phyloP scores from a whole-genome alignment of 2,113 vertebrate genomes.

The Phylloscopus trochilus region DNA sequence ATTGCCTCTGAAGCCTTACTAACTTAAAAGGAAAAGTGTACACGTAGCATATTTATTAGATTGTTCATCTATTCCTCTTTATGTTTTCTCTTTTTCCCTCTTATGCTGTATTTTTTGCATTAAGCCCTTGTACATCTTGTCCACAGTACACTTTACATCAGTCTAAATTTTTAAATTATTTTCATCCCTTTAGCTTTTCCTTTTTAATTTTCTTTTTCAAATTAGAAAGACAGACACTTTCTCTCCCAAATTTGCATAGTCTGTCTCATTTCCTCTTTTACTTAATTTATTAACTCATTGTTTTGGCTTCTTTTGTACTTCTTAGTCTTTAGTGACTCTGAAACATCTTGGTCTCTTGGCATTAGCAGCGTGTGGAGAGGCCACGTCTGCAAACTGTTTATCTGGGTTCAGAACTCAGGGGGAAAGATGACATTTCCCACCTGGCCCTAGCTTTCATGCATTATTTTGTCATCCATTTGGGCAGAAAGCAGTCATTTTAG shows the following conservation, averaged over 20 bases:
- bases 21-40: not conserved
- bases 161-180: not conserved
- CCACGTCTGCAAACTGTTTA: not conserved
- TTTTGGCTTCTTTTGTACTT: not conserved
- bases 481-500: not conserved
- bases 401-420: not conserved
- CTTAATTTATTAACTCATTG: not conserved
- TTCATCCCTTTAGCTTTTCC: not conserved
- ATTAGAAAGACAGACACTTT: not conserved
- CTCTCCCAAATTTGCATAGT: not conserved
- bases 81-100: rapidly evolving
- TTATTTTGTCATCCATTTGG: not conserved
- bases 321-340: not conserved
- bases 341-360: not conserved
- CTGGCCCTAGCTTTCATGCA: not conserved
- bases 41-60: not conserved
- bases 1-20: not conserved
- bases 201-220: not conserved
- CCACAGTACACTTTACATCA: not conserved
- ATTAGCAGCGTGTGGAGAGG: not conserved
- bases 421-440: not conserved
- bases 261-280: not conserved
- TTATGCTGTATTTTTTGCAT: not conserved
- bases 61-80: not conserved
- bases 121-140: not conserved